Percentiles rank a stretch among this genome's conserved stretches.
Evolutionary conservation across 2,113 vertebrate species (phyloP).

Genomic region (Campylomormyrus tamandua): DNA sequence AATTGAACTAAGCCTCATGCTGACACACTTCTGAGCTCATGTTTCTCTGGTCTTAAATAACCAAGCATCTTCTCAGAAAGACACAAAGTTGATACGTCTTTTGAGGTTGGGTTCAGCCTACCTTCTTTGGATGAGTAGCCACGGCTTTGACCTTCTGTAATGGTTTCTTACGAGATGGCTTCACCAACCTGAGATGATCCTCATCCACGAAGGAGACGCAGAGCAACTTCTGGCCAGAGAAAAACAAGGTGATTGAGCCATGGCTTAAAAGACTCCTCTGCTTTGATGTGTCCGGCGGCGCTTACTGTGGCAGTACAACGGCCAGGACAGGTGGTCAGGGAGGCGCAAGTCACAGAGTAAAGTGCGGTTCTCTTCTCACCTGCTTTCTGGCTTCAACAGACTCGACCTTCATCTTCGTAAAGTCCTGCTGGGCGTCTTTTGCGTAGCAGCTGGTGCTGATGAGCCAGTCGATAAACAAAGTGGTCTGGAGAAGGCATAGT

Average conservation of each 20-base stretch:
- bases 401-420: constrained; percentile 66
- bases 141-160: constrained; percentile 56
- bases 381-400: constrained; percentile 45
- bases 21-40: neutral
- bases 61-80: neutral
- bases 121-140: constrained; percentile 48
- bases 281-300: neutral
- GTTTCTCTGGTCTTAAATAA: neutral
- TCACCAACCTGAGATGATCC: constrained; percentile 57
- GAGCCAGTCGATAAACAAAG: constrained; percentile 57
- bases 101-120: constrained; percentile 21
- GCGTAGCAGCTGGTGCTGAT: constrained; percentile 55
- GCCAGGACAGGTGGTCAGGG: neutral
- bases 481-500: constrained; percentile 52
- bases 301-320: neutral
- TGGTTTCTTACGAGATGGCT: constrained; percentile 50
- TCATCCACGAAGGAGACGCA: constrained; percentile 74
- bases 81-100: neutral
- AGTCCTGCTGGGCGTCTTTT: constrained; percentile 51
- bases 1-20: neutral
- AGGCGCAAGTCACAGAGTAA: neutral
- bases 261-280: neutral
- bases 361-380: constrained; percentile 44
- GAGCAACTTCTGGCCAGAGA: constrained; percentile 47
- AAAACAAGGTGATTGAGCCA: neutral